Percentiles rank a stretch among this genome's conserved stretches.
Conservation (phyloP, 1,140 invertebrate genomes). For the Colletes latitarsis region DNA sequence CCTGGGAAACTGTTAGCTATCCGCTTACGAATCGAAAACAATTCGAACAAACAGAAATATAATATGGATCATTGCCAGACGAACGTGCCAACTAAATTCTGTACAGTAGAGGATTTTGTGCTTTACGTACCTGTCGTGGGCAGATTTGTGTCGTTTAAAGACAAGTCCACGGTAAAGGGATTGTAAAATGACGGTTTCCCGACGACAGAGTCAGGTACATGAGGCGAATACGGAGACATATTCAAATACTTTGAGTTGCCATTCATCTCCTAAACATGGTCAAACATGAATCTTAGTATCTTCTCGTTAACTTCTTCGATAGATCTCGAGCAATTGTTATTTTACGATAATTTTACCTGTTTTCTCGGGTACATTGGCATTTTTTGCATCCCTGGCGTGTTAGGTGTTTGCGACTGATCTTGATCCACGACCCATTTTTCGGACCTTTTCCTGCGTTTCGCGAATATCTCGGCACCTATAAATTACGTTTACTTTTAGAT, state of each 20-base stretch:
- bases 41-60: slow-evolving; percentile 17
- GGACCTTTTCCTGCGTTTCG: slow-evolving; percentile 91
- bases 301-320: background rate
- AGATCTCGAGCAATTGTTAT: background rate
- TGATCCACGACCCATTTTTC: slow-evolving; percentile 94
- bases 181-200: slow-evolving; percentile 74
- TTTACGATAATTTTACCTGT: slow-evolving; percentile 54
- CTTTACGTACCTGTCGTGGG: slow-evolving; percentile 66
- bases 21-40: slow-evolving; percentile 18
- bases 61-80: slow-evolving; percentile 31
- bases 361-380: slow-evolving; percentile 65
- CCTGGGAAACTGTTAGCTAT: slow-evolving; percentile 16
- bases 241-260: slow-evolving; percentile 64
- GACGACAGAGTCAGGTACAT: slow-evolving; percentile 38
- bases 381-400: slow-evolving; percentile 62
- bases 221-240: slow-evolving; percentile 42
- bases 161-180: slow-evolving; percentile 70
- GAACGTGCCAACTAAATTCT: slow-evolving; percentile 39
- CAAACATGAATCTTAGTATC: background rate
- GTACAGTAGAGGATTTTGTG: background rate
- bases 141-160: slow-evolving; percentile 62
- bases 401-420: slow-evolving; percentile 76
- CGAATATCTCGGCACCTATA: slow-evolving; percentile 91
- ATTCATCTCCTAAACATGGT: slow-evolving; percentile 64
- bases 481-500: slow-evolving; percentile 21